These are phyloP conservation scores for Lutjanus argentimaculatus DNA, from an alignment of 2,797 vertebrate genomes.

Conservation along the genomic window DNA sequence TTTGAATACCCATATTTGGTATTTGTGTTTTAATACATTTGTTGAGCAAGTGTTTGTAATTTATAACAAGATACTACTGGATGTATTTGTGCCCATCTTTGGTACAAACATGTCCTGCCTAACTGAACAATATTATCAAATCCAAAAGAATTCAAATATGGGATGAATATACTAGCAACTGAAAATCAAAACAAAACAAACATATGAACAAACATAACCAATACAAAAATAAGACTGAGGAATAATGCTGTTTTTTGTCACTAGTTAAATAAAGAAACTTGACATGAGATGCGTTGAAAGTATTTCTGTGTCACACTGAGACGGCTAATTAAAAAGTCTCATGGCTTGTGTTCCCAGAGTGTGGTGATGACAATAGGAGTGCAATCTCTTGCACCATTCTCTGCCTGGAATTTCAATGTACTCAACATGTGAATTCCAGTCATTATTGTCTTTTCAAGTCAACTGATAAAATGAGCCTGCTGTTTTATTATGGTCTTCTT, in stretches of 20 bases:
- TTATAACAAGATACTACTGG: no score
- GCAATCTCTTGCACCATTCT: conserved; percentile 19
- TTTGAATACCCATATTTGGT: not conserved
- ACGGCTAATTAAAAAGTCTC: conserved; percentile 16
- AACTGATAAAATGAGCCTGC: not conserved
- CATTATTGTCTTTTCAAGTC: not conserved
- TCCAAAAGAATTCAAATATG: not conserved
- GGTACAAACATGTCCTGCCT: no score
- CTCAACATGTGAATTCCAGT: not conserved
- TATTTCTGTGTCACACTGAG: not conserved
- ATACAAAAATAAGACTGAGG: not conserved
- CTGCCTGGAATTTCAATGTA: not conserved
- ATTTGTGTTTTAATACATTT: not conserved
- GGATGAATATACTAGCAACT: not conserved
- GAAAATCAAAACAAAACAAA: not conserved
- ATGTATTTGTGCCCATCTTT: no score
- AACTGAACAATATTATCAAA: no score
- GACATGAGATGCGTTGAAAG: not conserved
- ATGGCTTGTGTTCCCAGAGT: not conserved
- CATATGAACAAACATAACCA: not conserved
- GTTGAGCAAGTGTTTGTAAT: no score
- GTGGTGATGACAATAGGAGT: not conserved
- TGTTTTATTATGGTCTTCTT: not conserved
- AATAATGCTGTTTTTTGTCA: not conserved
- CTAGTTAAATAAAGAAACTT: not conserved